A percentile compares a stretch with the other conserved stretches of the same genome.
phyloP scores from a whole-genome alignment of 2,888 invertebrate species.

The Dasypogon diadema region DNA sequence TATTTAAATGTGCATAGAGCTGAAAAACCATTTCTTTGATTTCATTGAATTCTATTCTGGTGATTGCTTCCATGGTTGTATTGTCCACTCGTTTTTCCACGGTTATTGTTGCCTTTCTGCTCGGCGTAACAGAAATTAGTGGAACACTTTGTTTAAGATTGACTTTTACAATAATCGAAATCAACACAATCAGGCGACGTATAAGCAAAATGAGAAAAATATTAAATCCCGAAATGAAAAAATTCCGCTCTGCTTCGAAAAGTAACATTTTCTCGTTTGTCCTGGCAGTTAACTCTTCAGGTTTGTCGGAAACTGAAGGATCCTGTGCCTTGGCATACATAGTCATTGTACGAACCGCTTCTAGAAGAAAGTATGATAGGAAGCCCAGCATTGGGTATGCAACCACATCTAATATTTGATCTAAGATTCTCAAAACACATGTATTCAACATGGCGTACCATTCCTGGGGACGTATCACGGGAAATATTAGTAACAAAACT shows the following conservation, averaged over 20 bases:
- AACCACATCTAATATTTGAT: neutral
- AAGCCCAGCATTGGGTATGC: neutral
- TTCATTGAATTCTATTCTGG: too few species aligned
- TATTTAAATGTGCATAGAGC: too few species aligned
- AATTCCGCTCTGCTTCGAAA: neutral
- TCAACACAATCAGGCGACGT: neutral
- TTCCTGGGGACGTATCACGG: neutral
- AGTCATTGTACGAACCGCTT: neutral
- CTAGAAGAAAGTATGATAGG: neutral
- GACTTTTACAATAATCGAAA: neutral
- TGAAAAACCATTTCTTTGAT: too few species aligned
- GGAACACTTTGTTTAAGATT: too few species aligned
- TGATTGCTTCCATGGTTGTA: too few species aligned
- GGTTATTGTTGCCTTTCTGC: too few species aligned
- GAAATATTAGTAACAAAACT: neutral
- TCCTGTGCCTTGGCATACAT: neutral
- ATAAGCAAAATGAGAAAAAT: neutral
- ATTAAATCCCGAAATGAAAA: constrained; percentile 4
- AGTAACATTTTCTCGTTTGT: neutral
- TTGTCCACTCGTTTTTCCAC: too few species aligned
- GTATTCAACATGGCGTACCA: neutral
- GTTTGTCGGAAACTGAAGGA: neutral
- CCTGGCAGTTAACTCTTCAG: neutral
- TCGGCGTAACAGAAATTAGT: too few species aligned
- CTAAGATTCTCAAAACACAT: neutral